phyloP scores from a whole-genome alignment of 1,140 invertebrate species.

The Monomorium pharaonis region DNA sequence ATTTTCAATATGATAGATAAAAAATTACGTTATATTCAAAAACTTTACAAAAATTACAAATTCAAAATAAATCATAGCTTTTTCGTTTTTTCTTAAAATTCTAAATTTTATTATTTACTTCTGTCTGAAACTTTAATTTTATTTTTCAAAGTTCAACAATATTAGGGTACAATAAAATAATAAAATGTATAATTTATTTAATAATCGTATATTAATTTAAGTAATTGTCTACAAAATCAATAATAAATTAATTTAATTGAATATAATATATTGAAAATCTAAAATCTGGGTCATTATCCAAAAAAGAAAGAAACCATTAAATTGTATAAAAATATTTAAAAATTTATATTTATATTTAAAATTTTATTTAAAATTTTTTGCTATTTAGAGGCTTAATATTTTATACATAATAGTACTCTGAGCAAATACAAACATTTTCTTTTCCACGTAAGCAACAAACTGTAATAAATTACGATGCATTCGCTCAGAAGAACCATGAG shows the following conservation, averaged over 20 bases:
- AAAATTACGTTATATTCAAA: constrained; percentile 19
- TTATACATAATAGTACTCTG: background rate
- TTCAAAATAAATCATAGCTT: background rate
- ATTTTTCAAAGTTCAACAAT: background rate
- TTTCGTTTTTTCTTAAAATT: background rate
- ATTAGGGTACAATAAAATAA: background rate
- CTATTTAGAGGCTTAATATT: background rate
- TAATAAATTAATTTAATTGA: background rate
- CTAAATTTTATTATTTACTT: background rate
- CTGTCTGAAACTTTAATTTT: background rate
- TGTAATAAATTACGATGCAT: constrained; percentile 13
- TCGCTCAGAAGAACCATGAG: background rate
- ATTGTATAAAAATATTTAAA: background rate
- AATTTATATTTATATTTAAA: background rate
- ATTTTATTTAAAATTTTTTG: background rate
- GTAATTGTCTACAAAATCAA: background rate
- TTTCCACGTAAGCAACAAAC: background rate
- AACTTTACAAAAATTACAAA: background rate
- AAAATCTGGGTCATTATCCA: background rate
- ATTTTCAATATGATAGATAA: background rate
- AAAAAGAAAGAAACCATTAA: background rate
- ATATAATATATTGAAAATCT: background rate
- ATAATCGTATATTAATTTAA: constrained; percentile 7
- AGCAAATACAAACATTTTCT: background rate
- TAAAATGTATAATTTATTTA: background rate